Conservation (phyloP, 2,888 invertebrate genomes). For the Doris montereyensis region DNA sequence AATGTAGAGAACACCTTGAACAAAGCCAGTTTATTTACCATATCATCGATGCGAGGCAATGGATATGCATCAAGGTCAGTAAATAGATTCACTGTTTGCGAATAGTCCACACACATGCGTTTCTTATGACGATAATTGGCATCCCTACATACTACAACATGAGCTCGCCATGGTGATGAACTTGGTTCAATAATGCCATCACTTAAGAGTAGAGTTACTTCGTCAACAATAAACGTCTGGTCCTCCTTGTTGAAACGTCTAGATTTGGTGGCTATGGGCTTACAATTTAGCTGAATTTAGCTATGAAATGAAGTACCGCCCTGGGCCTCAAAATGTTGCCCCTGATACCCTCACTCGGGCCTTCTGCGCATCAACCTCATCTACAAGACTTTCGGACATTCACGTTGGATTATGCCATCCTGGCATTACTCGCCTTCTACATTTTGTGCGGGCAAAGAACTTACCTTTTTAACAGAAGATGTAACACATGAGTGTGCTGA, state of each 20-base stretch:
- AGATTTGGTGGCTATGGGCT: neutral
- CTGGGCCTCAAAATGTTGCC: too few relatives aligned
- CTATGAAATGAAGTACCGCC: too few relatives aligned
- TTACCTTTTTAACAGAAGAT: too few relatives aligned
- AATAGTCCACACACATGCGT: neutral
- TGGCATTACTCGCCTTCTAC: too few relatives aligned
- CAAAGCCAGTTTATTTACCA: neutral
- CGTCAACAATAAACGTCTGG: neutral
- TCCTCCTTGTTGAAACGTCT: neutral
- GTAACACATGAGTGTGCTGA: too few relatives aligned
- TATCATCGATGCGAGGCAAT: neutral
- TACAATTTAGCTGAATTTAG: too few relatives aligned
- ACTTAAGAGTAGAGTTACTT: neutral
- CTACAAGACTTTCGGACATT: too few relatives aligned
- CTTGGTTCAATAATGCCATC: neutral
- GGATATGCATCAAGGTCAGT: constrained; percentile 26
- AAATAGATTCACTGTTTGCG: neutral
- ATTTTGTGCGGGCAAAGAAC: too few relatives aligned
- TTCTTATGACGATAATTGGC: neutral
- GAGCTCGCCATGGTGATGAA: neutral
- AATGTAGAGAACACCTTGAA: neutral
- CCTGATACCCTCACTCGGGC: too few relatives aligned
- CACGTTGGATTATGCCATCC: too few relatives aligned
- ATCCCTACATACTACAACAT: neutral
- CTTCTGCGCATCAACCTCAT: too few relatives aligned